Evolutionary conservation across 2,888 invertebrate species (phyloP).

Genomic region (Cheiracanthium punctorium): DNA sequence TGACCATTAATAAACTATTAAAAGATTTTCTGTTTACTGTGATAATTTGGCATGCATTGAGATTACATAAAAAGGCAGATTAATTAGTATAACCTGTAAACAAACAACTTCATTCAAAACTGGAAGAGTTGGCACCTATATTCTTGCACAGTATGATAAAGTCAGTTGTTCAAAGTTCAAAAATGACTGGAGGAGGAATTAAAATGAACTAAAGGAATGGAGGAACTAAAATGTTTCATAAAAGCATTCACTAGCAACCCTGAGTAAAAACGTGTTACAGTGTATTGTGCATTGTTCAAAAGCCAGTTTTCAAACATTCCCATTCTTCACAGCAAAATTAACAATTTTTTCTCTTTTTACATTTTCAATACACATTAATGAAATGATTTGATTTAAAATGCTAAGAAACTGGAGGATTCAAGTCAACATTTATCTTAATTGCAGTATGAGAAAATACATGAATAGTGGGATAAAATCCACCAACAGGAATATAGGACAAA

Average conservation of each 20-base stretch:
- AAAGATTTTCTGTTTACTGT: too few species aligned
- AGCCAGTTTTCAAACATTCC: neutral
- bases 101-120: too few species aligned
- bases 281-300: neutral
- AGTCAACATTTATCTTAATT: slow-evolving; percentile 49
- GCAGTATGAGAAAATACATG: slow-evolving; percentile 54
- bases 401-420: slow-evolving; percentile 58
- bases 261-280: neutral
- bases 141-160: too few species aligned
- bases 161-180: too few species aligned
- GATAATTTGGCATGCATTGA: too few species aligned
- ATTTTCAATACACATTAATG: too few species aligned
- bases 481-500: slow-evolving; percentile 49
- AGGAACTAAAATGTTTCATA: neutral
- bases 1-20: too few species aligned
- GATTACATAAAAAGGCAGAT: too few species aligned
- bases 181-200: too few species aligned
- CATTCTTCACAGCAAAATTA: neutral
- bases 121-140: too few species aligned
- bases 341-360: too few species aligned
- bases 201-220: neutral
- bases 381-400: neutral
- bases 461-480: slow-evolving; percentile 63
- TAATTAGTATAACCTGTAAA: too few species aligned
- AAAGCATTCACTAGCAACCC: neutral